Base-by-base conservation (phyloP, 2,797 vertebrate genomes). In the Percopsis omiscomaycus region DNA sequence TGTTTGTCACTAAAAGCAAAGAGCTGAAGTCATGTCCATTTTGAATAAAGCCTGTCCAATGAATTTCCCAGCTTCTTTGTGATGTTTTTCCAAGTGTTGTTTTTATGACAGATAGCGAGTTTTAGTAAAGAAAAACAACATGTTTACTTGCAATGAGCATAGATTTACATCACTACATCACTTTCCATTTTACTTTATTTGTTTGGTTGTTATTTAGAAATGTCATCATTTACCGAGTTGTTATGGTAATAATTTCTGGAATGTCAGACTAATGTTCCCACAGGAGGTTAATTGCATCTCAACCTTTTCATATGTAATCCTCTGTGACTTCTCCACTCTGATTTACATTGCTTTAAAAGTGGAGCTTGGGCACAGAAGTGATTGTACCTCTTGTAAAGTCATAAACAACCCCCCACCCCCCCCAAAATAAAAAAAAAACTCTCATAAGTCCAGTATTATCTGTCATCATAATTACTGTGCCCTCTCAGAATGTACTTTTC, bases 221-320 rank as follows among this genome's bases (percentile, higher is more conserved):
- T 27, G 3, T 6, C 1, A 1, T 65, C 11, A 30, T 68, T 80
- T 32, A 58, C 29, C 22, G 4, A 60, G 12, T 44, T 57, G 54
- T 55, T 60, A 10, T 68, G 47, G 62, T 82, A 66, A 54, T 63
- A 55, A 66, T 69, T 71, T 56, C 45, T 22, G 37, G 61, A 54
- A 75, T 75, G 65, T 78, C 59, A 49, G 0, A 54, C 45, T 70
- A 63, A 78, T 79, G 61, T 70, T 52, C 14, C 53, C 45, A 32
- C 65, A 54, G 51, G 71, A 81, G 87, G 85, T 87, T 89, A 89
- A 91, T 90, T 90, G 68, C 76, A 14, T 81, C 59, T 81, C 61
- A 73, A 68, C 55, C 78, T 78, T 81, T 77, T 70, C 66, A 72
- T 46, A 53, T 59, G 47, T 79, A 83, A 88, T 88, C 77, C 74